Conservation (phyloP, 2,888 invertebrate genomes). For the Nymphalis urticae region DNA sequence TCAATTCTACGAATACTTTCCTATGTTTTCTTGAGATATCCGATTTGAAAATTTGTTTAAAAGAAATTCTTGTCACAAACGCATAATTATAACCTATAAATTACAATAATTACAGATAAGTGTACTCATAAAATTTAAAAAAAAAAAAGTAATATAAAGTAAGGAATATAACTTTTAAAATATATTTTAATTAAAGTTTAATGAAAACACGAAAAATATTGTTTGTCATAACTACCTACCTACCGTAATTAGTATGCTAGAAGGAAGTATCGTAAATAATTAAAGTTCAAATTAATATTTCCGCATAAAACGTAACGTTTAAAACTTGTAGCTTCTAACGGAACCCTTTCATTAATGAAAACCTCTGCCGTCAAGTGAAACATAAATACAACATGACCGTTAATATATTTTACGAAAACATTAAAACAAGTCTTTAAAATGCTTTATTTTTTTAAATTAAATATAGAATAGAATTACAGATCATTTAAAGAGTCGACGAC, state of each 20-base stretch:
- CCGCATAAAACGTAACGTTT: background rate
- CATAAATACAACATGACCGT: background rate
- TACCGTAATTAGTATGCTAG: background rate
- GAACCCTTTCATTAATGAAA: slow-evolving; percentile 3
- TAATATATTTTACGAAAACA: background rate
- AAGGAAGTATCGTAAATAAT: background rate
- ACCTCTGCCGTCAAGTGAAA: slow-evolving; percentile 4
- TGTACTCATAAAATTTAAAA: too few species aligned
- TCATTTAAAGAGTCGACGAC: too few species aligned
- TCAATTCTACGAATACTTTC: background rate
- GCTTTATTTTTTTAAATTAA: too few species aligned
- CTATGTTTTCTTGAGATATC: background rate
- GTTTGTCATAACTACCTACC: background rate
- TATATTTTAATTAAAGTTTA: too few species aligned
- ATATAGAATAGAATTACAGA: too few species aligned
- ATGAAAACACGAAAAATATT: background rate
- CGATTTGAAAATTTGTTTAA: too few species aligned
- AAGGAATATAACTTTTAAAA: too few species aligned
- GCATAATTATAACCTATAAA: too few species aligned
- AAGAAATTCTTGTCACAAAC: too few species aligned
- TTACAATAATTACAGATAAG: too few species aligned
- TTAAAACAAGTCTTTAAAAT: background rate
- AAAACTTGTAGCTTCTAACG: slow-evolving; percentile 6
- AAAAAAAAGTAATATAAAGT: too few species aligned
- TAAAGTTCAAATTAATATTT: slow-evolving; percentile 6